Evolutionary conservation across 2,113 vertebrate species (phyloP), one percentile per base, ranked within the genome.

Genomic region (Cryptomyrus ogoouensis): DNA sequence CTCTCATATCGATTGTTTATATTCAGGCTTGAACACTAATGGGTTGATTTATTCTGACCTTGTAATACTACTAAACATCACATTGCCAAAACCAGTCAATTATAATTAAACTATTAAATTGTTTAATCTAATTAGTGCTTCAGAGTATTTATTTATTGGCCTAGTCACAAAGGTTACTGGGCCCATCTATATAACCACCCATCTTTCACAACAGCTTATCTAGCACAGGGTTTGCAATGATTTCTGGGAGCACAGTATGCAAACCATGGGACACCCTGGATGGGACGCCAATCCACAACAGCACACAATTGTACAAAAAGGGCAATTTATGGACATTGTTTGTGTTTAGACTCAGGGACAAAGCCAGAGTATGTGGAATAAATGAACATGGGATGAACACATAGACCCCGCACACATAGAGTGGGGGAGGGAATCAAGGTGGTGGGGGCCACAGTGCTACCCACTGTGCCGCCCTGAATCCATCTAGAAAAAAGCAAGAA

Each of bases 21-120:
- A n/a, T 49, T 88, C 80, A 21, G 39, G 31, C 62, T 39, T 58
- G 24, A 35, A 87, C 87, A 89, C 89, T 91, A 90, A 90, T 77
- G 89, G 85, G 62, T 39, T 50, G 77, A 93, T 92, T 89, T 90
- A 89, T 86, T 90, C 35, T 91, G 91, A 93, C 93, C 93, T 93
- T 94, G 91, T 70, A 49, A 39, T 89, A 46, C 70, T 88, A 83
- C 87, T 89, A 31, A 83, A 24, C 49, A 53, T 87, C 88, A 89
- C 88, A 47, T 89, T 62, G 13, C 88, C 88, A 89, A 89, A 62
- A 86, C 56, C 90, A 91, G 93, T 94, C 91, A 90, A 90, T 94
- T 91, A 91, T 91, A 86, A 90, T 92, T 90, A 91, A 90, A 83
- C 58, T 21, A 92, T 56, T 21, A 62, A 27, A 90, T 85, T 74